Conservation (phyloP, 2,797 vertebrate genomes). For the Sebastes trivittatus region DNA sequence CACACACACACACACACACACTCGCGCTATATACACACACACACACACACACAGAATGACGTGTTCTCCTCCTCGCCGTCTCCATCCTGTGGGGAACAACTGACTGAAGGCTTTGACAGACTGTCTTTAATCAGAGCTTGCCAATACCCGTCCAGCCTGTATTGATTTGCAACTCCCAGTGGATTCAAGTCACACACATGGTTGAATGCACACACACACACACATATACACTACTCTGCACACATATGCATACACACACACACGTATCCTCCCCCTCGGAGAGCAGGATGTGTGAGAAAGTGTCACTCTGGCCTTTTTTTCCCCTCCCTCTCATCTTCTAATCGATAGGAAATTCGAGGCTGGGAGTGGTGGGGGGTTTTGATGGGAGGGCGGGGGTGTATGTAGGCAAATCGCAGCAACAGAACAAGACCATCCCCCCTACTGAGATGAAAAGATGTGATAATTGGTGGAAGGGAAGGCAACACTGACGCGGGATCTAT, state of each 20-base stretch:
- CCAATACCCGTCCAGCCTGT: slow-evolving; percentile 61
- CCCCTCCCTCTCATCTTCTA: slow-evolving; percentile 57
- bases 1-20: not conserved
- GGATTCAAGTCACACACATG: slow-evolving; percentile 44
- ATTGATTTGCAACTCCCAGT: slow-evolving; percentile 62
- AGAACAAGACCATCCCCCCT: slow-evolving; percentile 2
- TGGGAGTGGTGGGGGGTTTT: slow-evolving; percentile 14
- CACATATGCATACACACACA: not conserved
- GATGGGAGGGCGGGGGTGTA: not conserved
- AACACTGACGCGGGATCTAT: not conserved
- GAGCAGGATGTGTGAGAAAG: slow-evolving; percentile 55
- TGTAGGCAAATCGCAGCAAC: slow-evolving; percentile 15
- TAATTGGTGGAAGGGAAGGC: slow-evolving; percentile 48
- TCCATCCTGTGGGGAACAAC: slow-evolving; percentile 35
- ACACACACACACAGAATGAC: slow-evolving; percentile 15
- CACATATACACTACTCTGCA: not conserved
- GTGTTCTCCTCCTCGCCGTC: not conserved
- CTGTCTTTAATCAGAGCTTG: slow-evolving; percentile 63
- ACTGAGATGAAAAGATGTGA: slow-evolving; percentile 59
- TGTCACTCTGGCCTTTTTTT: slow-evolving; percentile 66
- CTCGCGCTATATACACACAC: not conserved
- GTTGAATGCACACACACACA: not conserved
- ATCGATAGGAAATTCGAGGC: slow-evolving; percentile 72
- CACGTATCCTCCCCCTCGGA: slow-evolving; percentile 14
- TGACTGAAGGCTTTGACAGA: slow-evolving; percentile 51